Conservation (phyloP, 2,888 invertebrate species). For the Elmis aenea region DNA sequence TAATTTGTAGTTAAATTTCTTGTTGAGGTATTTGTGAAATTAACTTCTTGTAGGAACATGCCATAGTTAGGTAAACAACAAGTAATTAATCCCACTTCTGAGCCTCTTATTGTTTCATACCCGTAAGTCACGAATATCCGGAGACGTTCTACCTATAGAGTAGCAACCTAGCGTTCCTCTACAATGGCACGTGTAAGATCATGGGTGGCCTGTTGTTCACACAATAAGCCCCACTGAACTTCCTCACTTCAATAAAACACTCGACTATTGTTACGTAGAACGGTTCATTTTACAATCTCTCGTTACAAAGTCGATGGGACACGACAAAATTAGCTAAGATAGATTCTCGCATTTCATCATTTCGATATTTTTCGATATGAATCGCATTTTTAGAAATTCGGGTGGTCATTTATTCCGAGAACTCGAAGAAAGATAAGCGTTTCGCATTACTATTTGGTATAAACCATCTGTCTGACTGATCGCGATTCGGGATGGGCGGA, state of each 20-base stretch:
- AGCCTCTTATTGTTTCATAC: neutral
- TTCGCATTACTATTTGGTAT: conserved; percentile 21
- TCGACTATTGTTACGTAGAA: neutral
- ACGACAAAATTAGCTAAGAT: too few species aligned
- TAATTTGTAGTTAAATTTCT: too few species aligned
- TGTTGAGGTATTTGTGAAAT: too few species aligned
- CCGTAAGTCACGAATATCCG: neutral
- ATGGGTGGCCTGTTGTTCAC: neutral
- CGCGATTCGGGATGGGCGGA: conserved; percentile 25
- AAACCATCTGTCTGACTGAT: conserved; percentile 27
- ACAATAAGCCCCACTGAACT: too few species aligned
- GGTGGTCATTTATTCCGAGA: conserved; percentile 26
- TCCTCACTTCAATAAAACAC: too few species aligned
- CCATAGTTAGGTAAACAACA: too few species aligned
- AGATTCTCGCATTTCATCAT: conserved; percentile 1
- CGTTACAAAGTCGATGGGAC: too few species aligned
- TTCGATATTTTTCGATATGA: too few species aligned
- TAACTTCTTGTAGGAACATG: too few species aligned
- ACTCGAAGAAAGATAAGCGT: conserved; percentile 19
- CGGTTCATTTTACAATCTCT: too few species aligned
- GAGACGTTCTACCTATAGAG: neutral
- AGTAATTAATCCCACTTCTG: too few species aligned
- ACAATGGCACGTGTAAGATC: neutral
- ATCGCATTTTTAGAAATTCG: conserved; percentile 25
- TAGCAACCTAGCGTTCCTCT: neutral